Conservation (phyloP, 64 coral and sea anemone genomes). For the Actinia tenebrosa region DNA sequence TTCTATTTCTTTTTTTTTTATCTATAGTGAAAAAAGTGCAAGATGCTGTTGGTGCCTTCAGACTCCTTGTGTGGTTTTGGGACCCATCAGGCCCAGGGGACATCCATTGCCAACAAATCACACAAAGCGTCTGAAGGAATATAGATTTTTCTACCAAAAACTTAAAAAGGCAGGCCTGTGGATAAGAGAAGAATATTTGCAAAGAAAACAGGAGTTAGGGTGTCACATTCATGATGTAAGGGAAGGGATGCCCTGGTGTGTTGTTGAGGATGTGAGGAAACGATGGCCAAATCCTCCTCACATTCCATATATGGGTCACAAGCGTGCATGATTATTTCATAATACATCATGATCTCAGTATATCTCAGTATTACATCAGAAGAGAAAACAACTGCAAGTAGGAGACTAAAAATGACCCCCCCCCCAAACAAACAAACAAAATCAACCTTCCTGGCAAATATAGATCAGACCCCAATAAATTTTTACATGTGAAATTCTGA, state of each 20-base stretch:
- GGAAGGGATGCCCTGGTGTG: constrained; percentile 35
- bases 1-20: not conserved
- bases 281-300: constrained; percentile 35
- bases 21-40: not conserved
- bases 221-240: constrained; percentile 22
- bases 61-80: constrained; percentile 9
- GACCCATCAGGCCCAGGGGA: not conserved
- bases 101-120: not conserved
- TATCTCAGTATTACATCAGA: too few species aligned
- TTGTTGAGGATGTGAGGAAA: constrained; percentile 23
- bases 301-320: constrained; percentile 29
- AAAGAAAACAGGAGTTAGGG: constrained; percentile 17
- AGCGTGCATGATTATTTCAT: not conserved
- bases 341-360: too few species aligned
- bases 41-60: constrained; percentile 8
- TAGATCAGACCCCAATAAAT: too few species aligned
- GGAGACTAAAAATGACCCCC: too few species aligned
- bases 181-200: not conserved
- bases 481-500: too few species aligned
- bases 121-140: constrained; percentile 22
- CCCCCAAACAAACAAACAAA: too few species aligned
- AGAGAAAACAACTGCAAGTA: too few species aligned
- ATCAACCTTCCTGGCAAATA: too few species aligned
- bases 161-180: constrained; percentile 21
- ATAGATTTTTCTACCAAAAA: not conserved